A percentile compares a stretch with the other conserved stretches of the same genome.
Conservation (phyloP, 2,888 invertebrate genomes). For the Sipha maydis region DNA sequence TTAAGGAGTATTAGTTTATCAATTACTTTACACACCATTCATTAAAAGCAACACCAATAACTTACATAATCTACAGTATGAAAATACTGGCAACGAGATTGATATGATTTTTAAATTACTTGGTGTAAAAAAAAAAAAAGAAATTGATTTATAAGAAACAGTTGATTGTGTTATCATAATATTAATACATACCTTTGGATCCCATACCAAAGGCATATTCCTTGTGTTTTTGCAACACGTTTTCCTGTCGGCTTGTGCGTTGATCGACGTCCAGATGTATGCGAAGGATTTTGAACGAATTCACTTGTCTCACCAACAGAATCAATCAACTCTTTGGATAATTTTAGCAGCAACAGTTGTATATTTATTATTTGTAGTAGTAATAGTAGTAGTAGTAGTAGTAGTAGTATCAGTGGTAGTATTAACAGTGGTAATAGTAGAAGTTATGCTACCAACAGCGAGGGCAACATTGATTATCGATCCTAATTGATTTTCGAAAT, state of each 20-base stretch:
- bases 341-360: background rate
- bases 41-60: too few species aligned
- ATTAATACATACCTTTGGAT: constrained; percentile 65
- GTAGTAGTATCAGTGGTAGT: background rate
- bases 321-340: background rate
- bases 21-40: too few species aligned
- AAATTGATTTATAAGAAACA: background rate
- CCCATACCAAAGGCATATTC: constrained; percentile 66
- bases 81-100: background rate
- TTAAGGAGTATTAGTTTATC: too few species aligned
- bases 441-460: background rate
- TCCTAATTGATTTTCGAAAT: background rate
- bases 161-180: background rate
- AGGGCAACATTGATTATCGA: background rate
- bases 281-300: background rate
- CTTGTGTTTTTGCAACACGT: constrained; percentile 62
- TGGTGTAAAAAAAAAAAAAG: background rate
- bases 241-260: background rate
- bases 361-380: background rate
- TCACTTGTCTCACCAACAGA: background rate
- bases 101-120: background rate
- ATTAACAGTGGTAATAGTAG: background rate
- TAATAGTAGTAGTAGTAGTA: background rate
- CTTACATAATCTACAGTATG: background rate
- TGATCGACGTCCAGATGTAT: background rate